phyloP scores from a whole-genome alignment of 92 coral and sea anemone species.

The Palythoa caribaeorum region DNA sequence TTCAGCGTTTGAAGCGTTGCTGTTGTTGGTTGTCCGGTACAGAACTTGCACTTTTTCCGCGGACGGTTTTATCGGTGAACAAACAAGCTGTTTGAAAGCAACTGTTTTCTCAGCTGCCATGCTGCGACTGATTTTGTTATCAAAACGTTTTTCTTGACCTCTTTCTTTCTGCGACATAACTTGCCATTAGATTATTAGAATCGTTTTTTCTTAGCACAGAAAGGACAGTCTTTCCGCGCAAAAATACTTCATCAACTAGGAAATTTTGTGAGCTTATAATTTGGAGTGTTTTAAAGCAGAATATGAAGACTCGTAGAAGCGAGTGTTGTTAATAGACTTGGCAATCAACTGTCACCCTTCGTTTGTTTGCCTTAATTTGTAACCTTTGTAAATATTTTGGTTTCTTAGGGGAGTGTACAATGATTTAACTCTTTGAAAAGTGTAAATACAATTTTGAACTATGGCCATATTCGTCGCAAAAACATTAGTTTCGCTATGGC shows the following conservation, averaged over 20 bases:
- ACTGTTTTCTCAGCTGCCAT: slow-evolving; percentile 5
- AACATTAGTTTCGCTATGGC: neutral
- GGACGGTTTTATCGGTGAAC: neutral
- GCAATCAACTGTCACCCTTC: neutral
- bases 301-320: neutral
- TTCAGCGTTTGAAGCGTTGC: neutral
- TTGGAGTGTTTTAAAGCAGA: neutral
- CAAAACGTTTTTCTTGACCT: neutral
- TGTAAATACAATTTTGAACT: neutral
- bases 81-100: neutral
- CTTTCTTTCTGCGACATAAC: neutral
- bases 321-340: neutral
- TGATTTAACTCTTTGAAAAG: neutral
- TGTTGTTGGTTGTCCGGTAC: neutral
- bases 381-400: slow-evolving; percentile 7
- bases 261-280: neutral
- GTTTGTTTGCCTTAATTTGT: neutral
- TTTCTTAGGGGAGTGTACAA: neutral
- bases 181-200: neutral
- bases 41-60: neutral
- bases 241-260: neutral
- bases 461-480: neutral
- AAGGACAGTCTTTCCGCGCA: neutral
- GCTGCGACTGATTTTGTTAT: neutral
- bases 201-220: neutral